A percentile compares a stretch with the other conserved stretches of the same genome.
phyloP scores from a whole-genome alignment of 2,888 invertebrate species.

The Tetragonula carbonaria region DNA sequence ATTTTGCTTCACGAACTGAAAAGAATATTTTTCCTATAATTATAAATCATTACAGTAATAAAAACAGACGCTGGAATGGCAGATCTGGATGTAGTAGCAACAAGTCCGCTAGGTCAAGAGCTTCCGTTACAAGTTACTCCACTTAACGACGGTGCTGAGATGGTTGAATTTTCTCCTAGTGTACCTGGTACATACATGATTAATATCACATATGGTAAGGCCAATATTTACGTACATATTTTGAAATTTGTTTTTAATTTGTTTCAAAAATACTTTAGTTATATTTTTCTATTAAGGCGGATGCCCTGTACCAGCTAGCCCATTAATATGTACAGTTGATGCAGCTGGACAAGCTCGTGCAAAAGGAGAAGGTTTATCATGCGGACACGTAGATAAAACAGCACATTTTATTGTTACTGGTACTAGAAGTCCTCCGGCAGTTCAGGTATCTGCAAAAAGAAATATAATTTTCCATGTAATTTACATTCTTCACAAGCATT shows the following conservation, averaged over 20 bases:
- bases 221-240: neutral
- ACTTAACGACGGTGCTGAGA: slow-evolving; percentile 89
- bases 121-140: slow-evolving; percentile 91
- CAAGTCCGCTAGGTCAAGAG: slow-evolving; percentile 93
- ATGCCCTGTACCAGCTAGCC: slow-evolving; percentile 84
- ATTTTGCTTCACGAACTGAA: neutral
- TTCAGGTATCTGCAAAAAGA: slow-evolving; percentile 75
- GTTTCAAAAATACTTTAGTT: neutral
- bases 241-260: neutral
- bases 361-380: slow-evolving; percentile 86
- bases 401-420: slow-evolving; percentile 85
- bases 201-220: slow-evolving; percentile 87
- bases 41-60: slow-evolving; percentile 86
- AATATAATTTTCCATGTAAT: neutral
- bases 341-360: slow-evolving; percentile 87
- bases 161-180: slow-evolving; percentile 93
- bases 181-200: slow-evolving; percentile 91
- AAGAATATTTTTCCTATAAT: slow-evolving; percentile 9
- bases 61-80: slow-evolving; percentile 93
- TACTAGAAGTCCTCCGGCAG: slow-evolving; percentile 82
- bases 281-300: slow-evolving; percentile 73
- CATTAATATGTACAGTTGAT: slow-evolving; percentile 86
- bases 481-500: neutral
- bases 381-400: slow-evolving; percentile 85
- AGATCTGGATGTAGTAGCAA: slow-evolving; percentile 94